phyloP scores from a whole-genome alignment of 2,797 vertebrate genomes.

The Denticeps clupeoides region DNA sequence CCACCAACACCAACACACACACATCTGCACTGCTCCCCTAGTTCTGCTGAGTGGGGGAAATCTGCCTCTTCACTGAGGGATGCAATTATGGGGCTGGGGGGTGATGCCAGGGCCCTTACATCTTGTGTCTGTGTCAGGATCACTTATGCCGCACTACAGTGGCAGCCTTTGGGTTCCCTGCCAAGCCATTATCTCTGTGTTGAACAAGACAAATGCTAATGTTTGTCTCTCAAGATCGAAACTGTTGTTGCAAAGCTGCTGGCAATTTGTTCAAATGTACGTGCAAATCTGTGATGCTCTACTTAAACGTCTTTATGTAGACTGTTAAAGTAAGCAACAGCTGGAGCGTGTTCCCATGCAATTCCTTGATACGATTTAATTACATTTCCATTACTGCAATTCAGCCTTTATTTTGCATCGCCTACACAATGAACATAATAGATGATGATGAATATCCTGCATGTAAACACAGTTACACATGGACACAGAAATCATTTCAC shows the following conservation, averaged over 20 bases:
- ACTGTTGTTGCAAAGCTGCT: conserved; percentile 19
- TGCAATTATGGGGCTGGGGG: conserved; percentile 25
- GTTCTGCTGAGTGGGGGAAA: conserved; percentile 27
- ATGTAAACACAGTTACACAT: too few relatives aligned
- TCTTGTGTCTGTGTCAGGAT: conserved; percentile 24
- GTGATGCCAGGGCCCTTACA: conserved; percentile 18
- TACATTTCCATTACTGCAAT: too few relatives aligned
- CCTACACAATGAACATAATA: too few relatives aligned
- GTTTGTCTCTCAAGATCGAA: conserved; percentile 23
- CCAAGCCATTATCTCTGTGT: conserved; percentile 32
- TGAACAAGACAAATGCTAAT: conserved; percentile 39
- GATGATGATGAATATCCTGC: too few relatives aligned
- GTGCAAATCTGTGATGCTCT: conserved; percentile 16
- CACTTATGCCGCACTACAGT: conserved; percentile 20
- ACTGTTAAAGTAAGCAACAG: too few relatives aligned
- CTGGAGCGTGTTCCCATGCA: too few relatives aligned
- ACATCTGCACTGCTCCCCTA: conserved; percentile 12
- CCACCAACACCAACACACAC: conserved; percentile 3
- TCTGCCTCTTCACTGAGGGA: conserved; percentile 18
- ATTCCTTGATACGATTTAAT: too few relatives aligned
- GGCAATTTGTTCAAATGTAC: conserved; percentile 30
- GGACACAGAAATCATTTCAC: too few relatives aligned
- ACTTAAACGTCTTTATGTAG: conserved; percentile 20
- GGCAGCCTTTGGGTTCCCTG: conserved; percentile 8
- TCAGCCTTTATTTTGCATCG: too few relatives aligned